Conservation (phyloP, 2,113 vertebrate species). For the Platysteira castanea region DNA sequence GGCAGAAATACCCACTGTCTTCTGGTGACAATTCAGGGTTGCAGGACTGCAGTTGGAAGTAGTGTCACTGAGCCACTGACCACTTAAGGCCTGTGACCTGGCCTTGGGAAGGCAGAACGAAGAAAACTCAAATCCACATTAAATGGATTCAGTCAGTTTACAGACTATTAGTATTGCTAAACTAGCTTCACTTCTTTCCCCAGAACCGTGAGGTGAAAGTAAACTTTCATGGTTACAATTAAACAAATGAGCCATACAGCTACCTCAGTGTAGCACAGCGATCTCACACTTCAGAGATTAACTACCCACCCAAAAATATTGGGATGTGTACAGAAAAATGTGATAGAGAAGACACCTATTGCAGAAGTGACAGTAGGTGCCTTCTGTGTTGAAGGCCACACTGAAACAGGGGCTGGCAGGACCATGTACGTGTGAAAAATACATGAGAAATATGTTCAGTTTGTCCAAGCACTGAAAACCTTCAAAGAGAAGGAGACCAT, state of each 20-base stretch:
- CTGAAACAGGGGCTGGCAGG: neutral
- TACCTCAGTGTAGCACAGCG: neutral
- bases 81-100: accelerated
- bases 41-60: neutral
- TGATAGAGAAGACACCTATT: neutral
- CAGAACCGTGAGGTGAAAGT: neutral
- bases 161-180: neutral
- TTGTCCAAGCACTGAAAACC: neutral
- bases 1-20: neutral
- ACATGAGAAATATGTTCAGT: neutral
- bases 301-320: neutral
- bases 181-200: neutral
- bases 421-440: accelerated
- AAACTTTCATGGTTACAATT: neutral
- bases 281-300: neutral
- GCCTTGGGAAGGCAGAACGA: neutral
- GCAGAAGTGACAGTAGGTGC: neutral
- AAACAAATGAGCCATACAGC: neutral
- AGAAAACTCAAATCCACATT: neutral
- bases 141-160: neutral
- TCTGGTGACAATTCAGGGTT: neutral
- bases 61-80: neutral
- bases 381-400: neutral
- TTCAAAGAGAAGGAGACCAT: neutral
- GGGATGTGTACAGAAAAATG: neutral